A percentile compares a stretch with the other conserved stretches of the same genome.
Evolutionary conservation across 2,797 vertebrate species (phyloP).

Genomic region (Parambassis ranga): DNA sequence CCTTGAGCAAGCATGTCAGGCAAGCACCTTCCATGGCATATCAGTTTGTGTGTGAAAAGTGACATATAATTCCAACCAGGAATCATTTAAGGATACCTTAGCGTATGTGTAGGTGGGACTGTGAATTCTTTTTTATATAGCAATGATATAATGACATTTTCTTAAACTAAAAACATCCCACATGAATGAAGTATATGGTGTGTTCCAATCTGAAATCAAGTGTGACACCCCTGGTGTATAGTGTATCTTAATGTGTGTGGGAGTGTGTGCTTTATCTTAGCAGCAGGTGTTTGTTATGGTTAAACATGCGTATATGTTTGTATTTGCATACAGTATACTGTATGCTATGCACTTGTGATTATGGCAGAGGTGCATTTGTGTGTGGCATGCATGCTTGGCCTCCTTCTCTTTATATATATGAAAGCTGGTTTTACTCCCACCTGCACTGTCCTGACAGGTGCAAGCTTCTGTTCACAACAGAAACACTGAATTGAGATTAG

Average conservation of each 20-base stretch:
- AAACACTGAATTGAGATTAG: constrained; percentile 16
- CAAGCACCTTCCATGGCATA: too few species aligned
- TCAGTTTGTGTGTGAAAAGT: too few species aligned
- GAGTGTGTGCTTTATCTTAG: constrained; percentile 34
- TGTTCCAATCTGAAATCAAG: too few species aligned
- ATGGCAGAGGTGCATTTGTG: constrained; percentile 16
- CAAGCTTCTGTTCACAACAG: constrained; percentile 10
- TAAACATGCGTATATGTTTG: constrained; percentile 36
- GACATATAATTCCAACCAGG: too few species aligned
- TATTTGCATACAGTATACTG: constrained; percentile 49
- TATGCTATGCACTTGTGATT: constrained; percentile 11
- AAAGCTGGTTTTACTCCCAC: constrained; percentile 43
- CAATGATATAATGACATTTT: too few species aligned
- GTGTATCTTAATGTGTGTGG: constrained; percentile 34
- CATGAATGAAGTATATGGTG: too few species aligned
- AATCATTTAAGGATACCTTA: constrained; percentile 4
- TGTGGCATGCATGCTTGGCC: constrained; percentile 22
- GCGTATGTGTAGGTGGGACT: constrained; percentile 22
- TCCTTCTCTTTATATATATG: not conserved
- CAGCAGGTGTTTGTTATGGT: constrained; percentile 36
- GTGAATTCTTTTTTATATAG: too few species aligned
- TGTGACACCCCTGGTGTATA: too few species aligned
- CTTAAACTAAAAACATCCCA: too few species aligned
- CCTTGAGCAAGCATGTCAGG: too few species aligned
- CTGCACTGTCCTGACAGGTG: constrained; percentile 26